Evolutionary conservation across 2,113 vertebrate species (phyloP).

Genomic region (Bubo bubo): DNA sequence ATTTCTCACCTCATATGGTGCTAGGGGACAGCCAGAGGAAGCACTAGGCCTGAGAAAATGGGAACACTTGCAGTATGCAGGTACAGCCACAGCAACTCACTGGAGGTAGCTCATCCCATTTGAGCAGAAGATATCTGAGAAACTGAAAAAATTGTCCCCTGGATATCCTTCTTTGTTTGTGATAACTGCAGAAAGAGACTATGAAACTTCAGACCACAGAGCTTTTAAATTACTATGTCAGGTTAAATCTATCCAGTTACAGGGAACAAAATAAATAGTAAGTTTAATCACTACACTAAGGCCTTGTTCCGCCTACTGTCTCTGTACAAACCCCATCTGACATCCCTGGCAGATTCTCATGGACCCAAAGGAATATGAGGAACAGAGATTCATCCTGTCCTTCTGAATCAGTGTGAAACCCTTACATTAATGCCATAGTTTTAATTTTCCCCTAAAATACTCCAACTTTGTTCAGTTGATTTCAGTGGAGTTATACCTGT

Average conservation of each 20-base stretch:
- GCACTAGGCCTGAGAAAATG: neutral
- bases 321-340: neutral
- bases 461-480: neutral
- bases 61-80: neutral
- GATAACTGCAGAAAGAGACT: neutral
- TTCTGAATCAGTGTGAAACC: neutral
- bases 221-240: neutral
- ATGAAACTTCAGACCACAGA: neutral
- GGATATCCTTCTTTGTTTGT: neutral
- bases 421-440: neutral
- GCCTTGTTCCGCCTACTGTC: neutral
- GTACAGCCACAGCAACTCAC: neutral
- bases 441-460: neutral
- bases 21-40: neutral
- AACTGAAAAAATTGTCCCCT: neutral
- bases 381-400: neutral
- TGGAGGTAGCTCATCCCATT: neutral
- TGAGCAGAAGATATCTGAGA: neutral
- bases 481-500: neutral
- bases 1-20: neutral
- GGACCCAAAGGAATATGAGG: neutral
- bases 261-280: neutral
- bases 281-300: neutral
- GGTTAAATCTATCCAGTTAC: neutral
- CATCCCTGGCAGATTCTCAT: neutral